phyloP scores from a whole-genome alignment of 1,140 invertebrate genomes.

The Zaprionus capensis region DNA sequence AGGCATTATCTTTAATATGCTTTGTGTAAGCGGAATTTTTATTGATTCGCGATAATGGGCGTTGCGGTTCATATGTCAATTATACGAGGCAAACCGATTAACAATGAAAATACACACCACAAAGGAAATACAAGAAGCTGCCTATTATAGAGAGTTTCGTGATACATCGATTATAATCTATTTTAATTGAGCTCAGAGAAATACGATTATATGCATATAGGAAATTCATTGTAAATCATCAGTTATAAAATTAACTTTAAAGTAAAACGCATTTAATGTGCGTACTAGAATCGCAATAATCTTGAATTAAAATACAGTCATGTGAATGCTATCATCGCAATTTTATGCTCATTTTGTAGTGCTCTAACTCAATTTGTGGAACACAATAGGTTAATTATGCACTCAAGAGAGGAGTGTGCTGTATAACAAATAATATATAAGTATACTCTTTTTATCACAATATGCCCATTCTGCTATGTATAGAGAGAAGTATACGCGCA shows the following conservation, averaged over 20 bases:
- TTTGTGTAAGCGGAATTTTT: slow-evolving; percentile 34
- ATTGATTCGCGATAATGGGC: slow-evolving; percentile 35
- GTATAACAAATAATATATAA: slow-evolving; percentile 5
- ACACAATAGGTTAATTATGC: slow-evolving; percentile 39
- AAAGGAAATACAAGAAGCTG: slow-evolving; percentile 15
- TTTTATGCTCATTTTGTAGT: slow-evolving; percentile 22
- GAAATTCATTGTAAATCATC: background rate
- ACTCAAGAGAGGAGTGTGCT: slow-evolving; percentile 3
- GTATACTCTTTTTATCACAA: slow-evolving; percentile 15
- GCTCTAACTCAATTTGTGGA: slow-evolving; percentile 24
- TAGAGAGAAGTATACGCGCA: background rate
- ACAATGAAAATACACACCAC: slow-evolving; percentile 19
- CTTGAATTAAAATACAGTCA: slow-evolving; percentile 1
- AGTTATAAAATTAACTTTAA: background rate
- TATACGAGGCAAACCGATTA: slow-evolving; percentile 14
- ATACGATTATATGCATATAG: background rate
- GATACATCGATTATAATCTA: slow-evolving; percentile 33
- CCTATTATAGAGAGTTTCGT: slow-evolving; percentile 25
- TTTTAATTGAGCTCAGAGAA: slow-evolving; percentile 1
- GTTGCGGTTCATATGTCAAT: slow-evolving; percentile 17
- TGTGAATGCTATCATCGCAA: slow-evolving; percentile 17
- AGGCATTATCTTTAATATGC: slow-evolving; percentile 42
- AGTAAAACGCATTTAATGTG: background rate
- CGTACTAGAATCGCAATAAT: slow-evolving; percentile 17
- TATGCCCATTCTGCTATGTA: background rate